These are phyloP conservation scores for Scaptomyza hsui DNA, from an alignment of 1,140 invertebrate species.

Conservation along the genomic window DNA sequence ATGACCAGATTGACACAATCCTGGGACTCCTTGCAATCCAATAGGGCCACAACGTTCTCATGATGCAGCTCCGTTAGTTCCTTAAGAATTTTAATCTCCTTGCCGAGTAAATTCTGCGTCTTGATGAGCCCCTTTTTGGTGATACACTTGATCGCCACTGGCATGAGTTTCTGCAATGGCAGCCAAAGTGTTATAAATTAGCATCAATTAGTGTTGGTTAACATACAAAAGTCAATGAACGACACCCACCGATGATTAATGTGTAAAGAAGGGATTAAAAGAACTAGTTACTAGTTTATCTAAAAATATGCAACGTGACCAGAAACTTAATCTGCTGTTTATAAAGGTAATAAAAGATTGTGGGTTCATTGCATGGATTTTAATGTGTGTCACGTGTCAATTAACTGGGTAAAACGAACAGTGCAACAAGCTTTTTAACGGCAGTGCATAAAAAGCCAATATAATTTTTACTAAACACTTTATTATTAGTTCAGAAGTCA, in stretches of 20 bases:
- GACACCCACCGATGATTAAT: conserved; percentile 16
- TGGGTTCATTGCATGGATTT: too few species aligned
- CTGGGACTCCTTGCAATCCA: conserved; percentile 98
- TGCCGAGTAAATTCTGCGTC: conserved; percentile 97
- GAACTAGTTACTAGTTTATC: neutral
- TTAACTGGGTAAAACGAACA: too few species aligned
- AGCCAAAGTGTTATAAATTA: conserved; percentile 50
- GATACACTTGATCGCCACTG: conserved; percentile 98
- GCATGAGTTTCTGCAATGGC: conserved; percentile 91
- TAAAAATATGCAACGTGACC: neutral
- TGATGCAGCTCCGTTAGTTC: conserved; percentile 98
- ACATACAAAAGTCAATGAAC: conserved; percentile 56
- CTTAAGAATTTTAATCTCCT: conserved; percentile 99
- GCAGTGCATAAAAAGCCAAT: too few species aligned
- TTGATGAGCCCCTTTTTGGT: conserved; percentile 98
- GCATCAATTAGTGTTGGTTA: conserved; percentile 45
- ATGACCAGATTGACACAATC: conserved; percentile 98
- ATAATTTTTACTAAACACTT: too few species aligned
- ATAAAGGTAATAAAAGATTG: too few species aligned
- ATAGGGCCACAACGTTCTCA: conserved; percentile 98
- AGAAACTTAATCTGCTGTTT: neutral
- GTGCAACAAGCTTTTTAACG: too few species aligned
- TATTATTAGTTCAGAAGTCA: too few species aligned
- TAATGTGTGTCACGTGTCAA: too few species aligned
- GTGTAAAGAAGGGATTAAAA: conserved; percentile 20